Percentiles rank a stretch among this genome's conserved stretches.
Conservation (phyloP, 2,113 vertebrate genomes). For the Ageneiosus marmoratus region DNA sequence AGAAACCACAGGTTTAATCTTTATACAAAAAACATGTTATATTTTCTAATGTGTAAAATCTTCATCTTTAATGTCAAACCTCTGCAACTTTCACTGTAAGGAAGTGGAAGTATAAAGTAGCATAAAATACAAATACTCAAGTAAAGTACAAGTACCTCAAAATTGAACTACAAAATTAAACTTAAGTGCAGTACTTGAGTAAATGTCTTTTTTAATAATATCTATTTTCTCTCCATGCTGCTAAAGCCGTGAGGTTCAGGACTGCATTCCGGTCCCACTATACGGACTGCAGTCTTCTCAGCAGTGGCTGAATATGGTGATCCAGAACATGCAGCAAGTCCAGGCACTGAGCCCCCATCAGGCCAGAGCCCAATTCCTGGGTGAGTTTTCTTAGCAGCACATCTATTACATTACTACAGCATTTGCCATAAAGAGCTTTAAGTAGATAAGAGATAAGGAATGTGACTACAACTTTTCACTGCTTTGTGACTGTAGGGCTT, state of each 20-base stretch:
- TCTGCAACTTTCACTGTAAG: no score
- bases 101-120: no score
- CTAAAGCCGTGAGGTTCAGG: slow-evolving; percentile 84
- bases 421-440: neutral
- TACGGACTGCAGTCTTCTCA: slow-evolving; percentile 76
- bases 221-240: neutral
- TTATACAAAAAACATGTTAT: no score
- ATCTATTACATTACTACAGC: neutral
- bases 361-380: slow-evolving; percentile 91
- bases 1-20: no score
- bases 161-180: no score
- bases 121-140: no score
- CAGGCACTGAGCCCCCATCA: slow-evolving; percentile 90
- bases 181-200: no score
- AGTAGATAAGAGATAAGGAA: neutral
- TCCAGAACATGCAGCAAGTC: slow-evolving; percentile 84
- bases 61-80: no score
- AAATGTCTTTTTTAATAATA: neutral
- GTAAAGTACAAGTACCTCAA: no score
- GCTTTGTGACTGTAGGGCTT: slow-evolving; percentile 74
- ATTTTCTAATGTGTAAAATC: no score
- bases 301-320: slow-evolving; percentile 84
- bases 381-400: slow-evolving; percentile 62
- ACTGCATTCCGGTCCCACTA: slow-evolving; percentile 84
- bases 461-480: neutral